Percentiles rank a stretch among this genome's conserved stretches.
Conservation (phyloP, 2,113 vertebrate genomes). For the Raja brachyura region DNA sequence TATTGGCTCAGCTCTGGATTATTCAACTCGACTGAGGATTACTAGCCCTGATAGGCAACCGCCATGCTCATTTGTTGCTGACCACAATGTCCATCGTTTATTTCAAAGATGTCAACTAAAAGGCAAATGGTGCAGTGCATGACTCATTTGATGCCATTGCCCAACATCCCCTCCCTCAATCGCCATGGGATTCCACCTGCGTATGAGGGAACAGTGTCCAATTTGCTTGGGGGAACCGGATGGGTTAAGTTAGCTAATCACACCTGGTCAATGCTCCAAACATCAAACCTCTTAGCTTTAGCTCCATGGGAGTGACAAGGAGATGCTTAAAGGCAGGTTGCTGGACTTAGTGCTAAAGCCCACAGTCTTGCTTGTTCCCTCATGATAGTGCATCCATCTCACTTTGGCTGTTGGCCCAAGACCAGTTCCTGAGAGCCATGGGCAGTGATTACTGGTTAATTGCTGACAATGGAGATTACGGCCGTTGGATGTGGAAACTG, state of each 20-base stretch:
- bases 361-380: conserved; percentile 67
- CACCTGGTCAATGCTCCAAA: not conserved
- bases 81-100: too few relatives aligned
- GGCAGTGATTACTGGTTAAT: conserved; percentile 76
- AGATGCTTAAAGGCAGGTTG: conserved; percentile 46
- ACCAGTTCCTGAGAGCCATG: conserved; percentile 71
- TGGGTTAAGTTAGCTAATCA: conserved; percentile 51
- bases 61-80: too few relatives aligned
- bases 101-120: not conserved
- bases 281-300: not conserved
- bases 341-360: conserved; percentile 71
- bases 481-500: conserved; percentile 73
- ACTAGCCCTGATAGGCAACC: too few relatives aligned
- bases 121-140: not conserved
- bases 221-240: conserved; percentile 60
- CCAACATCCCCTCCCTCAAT: not conserved
- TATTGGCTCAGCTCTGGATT: too few relatives aligned
- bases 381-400: conserved; percentile 64
- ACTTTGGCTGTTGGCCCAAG: conserved; percentile 72
- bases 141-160: not conserved
- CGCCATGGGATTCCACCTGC: conserved; percentile 59
- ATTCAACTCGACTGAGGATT: too few relatives aligned
- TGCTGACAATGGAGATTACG: conserved; percentile 80
- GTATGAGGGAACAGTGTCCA: conserved; percentile 59
- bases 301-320: not conserved